These are phyloP conservation scores for Acleris literana DNA, from an alignment of 2,888 invertebrate species.

Conservation along the genomic window DNA sequence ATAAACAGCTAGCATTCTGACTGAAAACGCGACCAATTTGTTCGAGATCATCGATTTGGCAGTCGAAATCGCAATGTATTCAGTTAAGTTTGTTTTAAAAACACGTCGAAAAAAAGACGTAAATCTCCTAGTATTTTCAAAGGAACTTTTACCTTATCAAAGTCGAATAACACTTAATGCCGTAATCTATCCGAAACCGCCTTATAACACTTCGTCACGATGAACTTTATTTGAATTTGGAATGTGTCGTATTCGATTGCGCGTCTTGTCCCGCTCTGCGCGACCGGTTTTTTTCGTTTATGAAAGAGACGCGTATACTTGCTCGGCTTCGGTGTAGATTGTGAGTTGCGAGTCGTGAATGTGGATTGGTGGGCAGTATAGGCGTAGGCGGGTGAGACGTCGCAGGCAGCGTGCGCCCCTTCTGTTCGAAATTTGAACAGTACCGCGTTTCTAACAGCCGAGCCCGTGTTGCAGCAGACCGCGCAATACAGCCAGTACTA, in stretches of 20 bases:
- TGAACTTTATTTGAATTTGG: conserved; percentile 31
- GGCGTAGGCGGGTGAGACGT: conserved; percentile 68
- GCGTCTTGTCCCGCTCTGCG: conserved; percentile 38
- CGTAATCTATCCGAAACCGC: background rate
- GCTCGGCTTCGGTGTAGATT: conserved; percentile 49
- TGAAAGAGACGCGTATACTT: conserved; percentile 47
- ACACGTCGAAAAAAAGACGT: background rate
- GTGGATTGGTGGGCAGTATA: conserved; percentile 57
- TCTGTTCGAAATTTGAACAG: conserved; percentile 64
- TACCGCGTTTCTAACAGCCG: conserved; percentile 78
- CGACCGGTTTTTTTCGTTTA: conserved; percentile 32
- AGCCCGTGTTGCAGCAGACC: conserved; percentile 73
- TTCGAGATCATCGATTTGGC: conserved; percentile 30
- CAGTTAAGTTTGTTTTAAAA: conserved; percentile 14
- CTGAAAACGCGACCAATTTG: conserved; percentile 33
- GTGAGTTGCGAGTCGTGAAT: conserved; percentile 44
- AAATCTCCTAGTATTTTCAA: background rate
- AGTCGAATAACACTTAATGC: background rate
- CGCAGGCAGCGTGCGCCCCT: conserved; percentile 64
- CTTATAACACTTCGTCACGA: conserved; percentile 6
- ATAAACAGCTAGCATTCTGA: conserved; percentile 19
- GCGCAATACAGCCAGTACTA: conserved; percentile 70
- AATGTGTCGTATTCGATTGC: conserved; percentile 26
- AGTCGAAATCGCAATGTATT: conserved; percentile 34
- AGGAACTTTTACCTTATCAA: background rate